Evolutionary conservation across 2,888 invertebrate species (phyloP).

Genomic region (Operophtera brumata): DNA sequence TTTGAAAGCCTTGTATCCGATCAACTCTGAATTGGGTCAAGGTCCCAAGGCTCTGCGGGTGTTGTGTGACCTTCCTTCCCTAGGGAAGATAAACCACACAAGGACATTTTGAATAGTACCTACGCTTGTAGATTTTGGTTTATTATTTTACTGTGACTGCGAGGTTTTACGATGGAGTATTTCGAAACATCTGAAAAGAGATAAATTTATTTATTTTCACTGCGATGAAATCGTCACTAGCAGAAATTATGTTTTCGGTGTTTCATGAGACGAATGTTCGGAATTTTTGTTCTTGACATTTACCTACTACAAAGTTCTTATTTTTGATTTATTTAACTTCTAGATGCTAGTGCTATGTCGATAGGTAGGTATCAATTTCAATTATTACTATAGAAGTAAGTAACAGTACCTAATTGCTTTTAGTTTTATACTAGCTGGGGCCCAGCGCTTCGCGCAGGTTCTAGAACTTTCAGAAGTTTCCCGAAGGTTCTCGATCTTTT

Average conservation of each 20-base stretch:
- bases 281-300: no score
- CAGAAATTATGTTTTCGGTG: no score
- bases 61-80: not conserved
- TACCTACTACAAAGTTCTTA: no score
- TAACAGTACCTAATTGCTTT: no score
- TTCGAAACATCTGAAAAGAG: not conserved
- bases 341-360: not conserved
- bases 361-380: not conserved
- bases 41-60: slow-evolving; percentile 17
- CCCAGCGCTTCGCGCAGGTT: no score
- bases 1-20: slow-evolving; percentile 2
- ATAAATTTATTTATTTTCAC: no score
- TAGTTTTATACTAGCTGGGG: no score
- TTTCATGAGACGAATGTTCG: no score
- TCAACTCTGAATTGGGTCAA: slow-evolving; percentile 15
- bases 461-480: no score
- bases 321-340: no score
- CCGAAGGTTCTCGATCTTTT: no score
- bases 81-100: slow-evolving; percentile 1
- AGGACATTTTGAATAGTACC: slow-evolving; percentile 2
- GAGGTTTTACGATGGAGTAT: not conserved
- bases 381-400: not conserved
- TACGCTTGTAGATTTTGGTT: not conserved
- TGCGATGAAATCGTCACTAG: no score
- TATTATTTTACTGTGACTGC: not conserved